Conservation (phyloP, 2,888 invertebrate genomes). For the Agrochola macilenta region DNA sequence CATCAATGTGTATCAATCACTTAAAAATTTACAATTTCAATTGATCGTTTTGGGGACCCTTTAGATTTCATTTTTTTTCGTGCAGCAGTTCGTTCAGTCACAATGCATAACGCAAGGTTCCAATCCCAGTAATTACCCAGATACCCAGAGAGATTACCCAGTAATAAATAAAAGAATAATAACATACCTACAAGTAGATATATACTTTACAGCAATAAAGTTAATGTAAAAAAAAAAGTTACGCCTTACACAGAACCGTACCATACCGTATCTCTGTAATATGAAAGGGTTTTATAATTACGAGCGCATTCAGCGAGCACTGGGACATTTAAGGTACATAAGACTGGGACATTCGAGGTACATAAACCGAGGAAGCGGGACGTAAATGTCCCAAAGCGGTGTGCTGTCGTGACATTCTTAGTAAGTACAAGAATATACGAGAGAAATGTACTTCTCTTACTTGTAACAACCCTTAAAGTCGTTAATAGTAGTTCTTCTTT, state of each 20-base stretch:
- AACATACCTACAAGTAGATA: not conserved
- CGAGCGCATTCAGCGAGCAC: constrained; percentile 47
- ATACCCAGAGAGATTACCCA: no score
- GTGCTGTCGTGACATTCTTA: constrained; percentile 37
- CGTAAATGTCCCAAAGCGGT: constrained; percentile 44
- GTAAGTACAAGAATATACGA: constrained; percentile 37
- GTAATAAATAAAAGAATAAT: no score
- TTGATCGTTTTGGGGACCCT: no score
- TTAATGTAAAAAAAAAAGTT: not conserved
- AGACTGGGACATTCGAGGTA: constrained; percentile 35
- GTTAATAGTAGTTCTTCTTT: not conserved
- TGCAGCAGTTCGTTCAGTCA: not conserved
- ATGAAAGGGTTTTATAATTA: constrained; percentile 59
- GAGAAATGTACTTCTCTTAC: constrained; percentile 21
- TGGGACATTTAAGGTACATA: constrained; percentile 39
- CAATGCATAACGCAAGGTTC: not conserved
- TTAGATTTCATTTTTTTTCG: not conserved
- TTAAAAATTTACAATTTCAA: no score
- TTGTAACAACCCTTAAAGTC: constrained; percentile 7
- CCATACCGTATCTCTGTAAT: constrained; percentile 35
- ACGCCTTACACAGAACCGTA: not conserved
- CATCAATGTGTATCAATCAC: no score
- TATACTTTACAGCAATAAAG: no score
- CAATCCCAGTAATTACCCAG: not conserved
- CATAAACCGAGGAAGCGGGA: constrained; percentile 42